These are phyloP conservation scores for Branchellion lobata DNA, from an alignment of 2,888 invertebrate species.

Conservation along the genomic window DNA sequence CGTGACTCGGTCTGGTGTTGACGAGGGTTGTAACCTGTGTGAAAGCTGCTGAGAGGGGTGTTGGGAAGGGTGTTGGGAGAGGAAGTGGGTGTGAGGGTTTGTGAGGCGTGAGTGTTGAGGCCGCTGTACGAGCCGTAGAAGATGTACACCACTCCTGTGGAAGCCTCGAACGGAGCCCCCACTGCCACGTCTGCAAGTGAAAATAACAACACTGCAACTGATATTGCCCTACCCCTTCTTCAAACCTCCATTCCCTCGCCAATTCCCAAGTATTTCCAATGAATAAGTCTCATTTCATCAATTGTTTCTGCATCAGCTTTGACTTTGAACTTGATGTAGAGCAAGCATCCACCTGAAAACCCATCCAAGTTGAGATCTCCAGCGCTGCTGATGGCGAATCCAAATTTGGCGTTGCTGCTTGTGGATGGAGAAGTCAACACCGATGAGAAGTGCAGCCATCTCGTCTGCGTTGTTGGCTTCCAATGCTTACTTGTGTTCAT, in stretches of 20 bases:
- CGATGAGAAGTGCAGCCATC: background rate
- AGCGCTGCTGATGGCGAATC: conserved; percentile 3
- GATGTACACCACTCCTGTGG: background rate
- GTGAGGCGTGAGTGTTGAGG: background rate
- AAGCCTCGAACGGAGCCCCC: background rate
- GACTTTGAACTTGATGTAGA: no score
- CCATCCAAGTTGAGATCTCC: conserved; percentile 39
- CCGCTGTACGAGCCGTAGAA: background rate
- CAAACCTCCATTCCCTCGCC: no score
- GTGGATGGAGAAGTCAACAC: background rate
- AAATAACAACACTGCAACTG: no score
- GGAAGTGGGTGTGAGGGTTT: background rate
- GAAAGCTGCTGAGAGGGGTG: no score
- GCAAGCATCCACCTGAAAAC: conserved; percentile 26
- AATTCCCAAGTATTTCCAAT: no score
- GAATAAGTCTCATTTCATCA: no score
- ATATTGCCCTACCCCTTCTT: no score
- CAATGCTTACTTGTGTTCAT: no score
- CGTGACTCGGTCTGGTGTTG: background rate
- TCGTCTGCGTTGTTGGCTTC: background rate
- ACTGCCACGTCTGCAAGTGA: conserved; percentile 4
- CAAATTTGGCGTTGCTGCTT: conserved; percentile 14
- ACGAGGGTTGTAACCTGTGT: no score
- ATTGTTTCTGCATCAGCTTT: no score
- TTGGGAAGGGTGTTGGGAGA: no score